Base-by-base conservation (phyloP, 2,888 invertebrate genomes). In the Nomada goodeniana region DNA sequence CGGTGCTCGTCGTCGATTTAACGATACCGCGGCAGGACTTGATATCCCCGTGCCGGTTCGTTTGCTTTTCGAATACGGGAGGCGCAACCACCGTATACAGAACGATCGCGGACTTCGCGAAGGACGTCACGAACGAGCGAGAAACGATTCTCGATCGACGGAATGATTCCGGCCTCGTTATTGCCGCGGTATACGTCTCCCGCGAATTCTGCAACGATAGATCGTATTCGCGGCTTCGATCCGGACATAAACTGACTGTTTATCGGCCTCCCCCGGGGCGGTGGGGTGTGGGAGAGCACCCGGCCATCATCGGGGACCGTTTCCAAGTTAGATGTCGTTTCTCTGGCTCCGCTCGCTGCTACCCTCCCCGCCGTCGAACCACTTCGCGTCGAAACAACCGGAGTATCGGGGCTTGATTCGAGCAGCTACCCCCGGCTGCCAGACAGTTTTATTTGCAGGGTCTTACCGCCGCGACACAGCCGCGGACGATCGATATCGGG, bases 1-100 rank as follows among this genome's bases (percentile, higher is more conserved):
- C 77, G 78, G 76, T 71, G 72, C 77, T 79, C 77, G 55, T 68
- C 76, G 81, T 79, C 80, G 82, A 68, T 80, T 80, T 84, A 87
- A 81, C 84, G 78, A 76, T 59, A 72, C 82, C 75, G 70, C 61
- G 44, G 47, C 74, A 59, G 42, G 63, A 71, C 67, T 77, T 77
- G 80, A 64, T 74, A 80, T 80, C 72, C 76, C 53, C 26, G 13
- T 47, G 23, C 59, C 69, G 70, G 64, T 77, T 72, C 84, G 77
- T 82, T 82, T 87, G 57, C 80, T 67, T 76, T 60, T n/a, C 15
- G 75, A 60, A n/a, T 47, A 59, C 59, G 42, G 55, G 61, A 5
- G 63, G 29, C 18, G 36, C 5, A 36, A 7, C 36, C 36, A 1
- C 36, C 2, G 65, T 20, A 53, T 57, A 52, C 9, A 55, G 55